Base-by-base conservation (phyloP, 2,888 invertebrate species). In the Coelopa pilipes region DNA sequence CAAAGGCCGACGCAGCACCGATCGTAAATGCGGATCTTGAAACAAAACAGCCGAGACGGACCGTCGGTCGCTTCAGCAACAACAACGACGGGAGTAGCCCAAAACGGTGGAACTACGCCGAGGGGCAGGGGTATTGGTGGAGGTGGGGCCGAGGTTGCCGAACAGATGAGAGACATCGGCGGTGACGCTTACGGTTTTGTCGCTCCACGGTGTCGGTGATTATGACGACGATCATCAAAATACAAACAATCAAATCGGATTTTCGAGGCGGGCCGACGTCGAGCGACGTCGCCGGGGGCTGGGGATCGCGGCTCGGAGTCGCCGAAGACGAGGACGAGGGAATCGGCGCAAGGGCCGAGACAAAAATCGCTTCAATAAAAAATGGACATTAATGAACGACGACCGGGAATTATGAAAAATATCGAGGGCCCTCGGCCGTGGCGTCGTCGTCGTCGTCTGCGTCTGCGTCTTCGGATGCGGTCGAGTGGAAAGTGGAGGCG, bases 401-500 rank as follows among this genome's bases (percentile, higher is more conserved):
- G 83, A 81, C 77, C 82, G 78, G 80, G 80, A 84, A 82, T 81
- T 85, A 83, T 85, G 85, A 84, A 84, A 85, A 81, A 83, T 84
- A 80, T 82, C 80, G 74, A 70, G 70, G 60, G 62, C 34, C 50
- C 13, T 21, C 21, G 9, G n/a, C 1, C 21, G 24, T 21, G 62
- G 45, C 45, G 34, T 4, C 34, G 4, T 24, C 10, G 15, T 15
- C 3, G 19, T 17, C 19, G 57, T 7, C 19, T 69, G 76, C 75
- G 75, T 74, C 76, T 72, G 70, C 71, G 67, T 34, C 34, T 34
- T 34, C 34, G 34, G 34, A 2, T 34, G 2, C 34, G 34, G 34
- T 34, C 7, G 34, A 34, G 34, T 34, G 34, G 34, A 34, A 34
- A 34, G 34, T 34, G 34, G 34, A 79, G 80, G 80, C 79, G 77